A percentile compares a stretch with the other conserved stretches of the same genome.
These are phyloP conservation scores for Pteruthius melanotis DNA, from an alignment of 2,113 vertebrate species.

Conservation along the genomic window DNA sequence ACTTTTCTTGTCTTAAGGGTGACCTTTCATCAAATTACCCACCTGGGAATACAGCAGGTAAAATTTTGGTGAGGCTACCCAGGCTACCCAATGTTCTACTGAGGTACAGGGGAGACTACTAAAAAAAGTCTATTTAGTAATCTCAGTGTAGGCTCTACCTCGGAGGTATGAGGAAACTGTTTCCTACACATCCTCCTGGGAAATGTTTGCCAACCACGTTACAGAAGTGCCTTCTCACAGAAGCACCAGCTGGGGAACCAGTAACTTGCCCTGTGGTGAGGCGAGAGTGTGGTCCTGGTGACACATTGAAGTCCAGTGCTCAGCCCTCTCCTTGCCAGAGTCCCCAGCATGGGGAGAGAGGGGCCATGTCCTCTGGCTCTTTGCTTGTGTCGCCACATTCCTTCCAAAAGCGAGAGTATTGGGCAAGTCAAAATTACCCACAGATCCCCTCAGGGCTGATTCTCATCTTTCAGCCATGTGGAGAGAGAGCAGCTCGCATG, in stretches of 20 bases:
- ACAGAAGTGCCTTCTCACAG: background rate
- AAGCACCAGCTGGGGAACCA: background rate
- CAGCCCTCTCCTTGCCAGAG: background rate
- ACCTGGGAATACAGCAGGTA: background rate
- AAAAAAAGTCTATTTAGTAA: background rate
- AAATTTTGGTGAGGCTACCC: background rate
- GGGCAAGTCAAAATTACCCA: background rate
- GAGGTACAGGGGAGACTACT: background rate
- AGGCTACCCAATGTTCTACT: background rate
- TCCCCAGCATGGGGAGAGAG: background rate
- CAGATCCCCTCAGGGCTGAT: background rate
- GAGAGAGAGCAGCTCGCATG: background rate
- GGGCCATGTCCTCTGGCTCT: background rate
- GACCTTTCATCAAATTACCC: background rate
- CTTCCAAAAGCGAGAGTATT: background rate
- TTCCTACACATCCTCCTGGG: background rate
- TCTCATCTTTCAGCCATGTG: background rate
- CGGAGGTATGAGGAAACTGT: background rate
- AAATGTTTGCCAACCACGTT: accelerated
- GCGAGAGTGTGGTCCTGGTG: background rate
- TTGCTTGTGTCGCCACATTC: background rate
- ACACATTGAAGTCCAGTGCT: background rate
- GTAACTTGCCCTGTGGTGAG: accelerated
- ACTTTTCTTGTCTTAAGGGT: background rate
- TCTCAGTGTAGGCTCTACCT: background rate